Evolutionary conservation across 2,888 invertebrate species (phyloP).

Genomic region (Himalopsyche anomala): DNA sequence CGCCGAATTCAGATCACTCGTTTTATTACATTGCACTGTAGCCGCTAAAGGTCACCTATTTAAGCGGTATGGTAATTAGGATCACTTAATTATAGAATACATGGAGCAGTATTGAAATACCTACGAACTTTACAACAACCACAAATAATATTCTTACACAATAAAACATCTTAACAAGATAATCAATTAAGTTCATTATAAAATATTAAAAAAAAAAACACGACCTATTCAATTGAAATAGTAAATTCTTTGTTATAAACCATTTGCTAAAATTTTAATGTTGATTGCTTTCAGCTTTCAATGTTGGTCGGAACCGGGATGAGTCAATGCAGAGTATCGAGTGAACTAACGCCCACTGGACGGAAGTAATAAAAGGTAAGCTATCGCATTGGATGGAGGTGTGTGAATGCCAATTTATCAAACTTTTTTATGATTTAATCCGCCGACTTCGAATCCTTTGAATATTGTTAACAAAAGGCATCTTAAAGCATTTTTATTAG

Average conservation of each 20-base stretch:
- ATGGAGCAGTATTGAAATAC: not conserved
- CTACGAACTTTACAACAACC: not conserved
- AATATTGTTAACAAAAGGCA: not conserved
- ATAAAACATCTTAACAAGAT: too few relatives aligned
- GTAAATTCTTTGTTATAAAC: too few relatives aligned
- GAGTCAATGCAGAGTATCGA: not conserved
- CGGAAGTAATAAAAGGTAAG: not conserved
- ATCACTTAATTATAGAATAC: not conserved
- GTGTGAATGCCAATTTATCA: not conserved
- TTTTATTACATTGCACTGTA: conserved; percentile 1
- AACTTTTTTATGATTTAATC: not conserved
- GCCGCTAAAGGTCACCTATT: not conserved
- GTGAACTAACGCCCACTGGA: not conserved
- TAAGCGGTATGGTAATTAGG: conserved; percentile 13
- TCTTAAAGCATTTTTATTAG: not conserved
- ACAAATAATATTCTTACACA: too few relatives aligned
- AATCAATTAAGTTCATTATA: too few relatives aligned
- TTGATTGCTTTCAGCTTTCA: not conserved
- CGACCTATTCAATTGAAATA: too few relatives aligned
- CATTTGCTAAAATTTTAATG: too few relatives aligned
- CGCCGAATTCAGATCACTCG: not conserved
- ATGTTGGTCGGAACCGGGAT: not conserved
- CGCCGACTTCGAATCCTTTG: not conserved
- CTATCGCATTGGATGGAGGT: not conserved
- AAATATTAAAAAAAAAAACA: too few relatives aligned